Base-by-base conservation (phyloP, 2,797 vertebrate genomes). In the Lepidocolaptes lacrymiger region DNA sequence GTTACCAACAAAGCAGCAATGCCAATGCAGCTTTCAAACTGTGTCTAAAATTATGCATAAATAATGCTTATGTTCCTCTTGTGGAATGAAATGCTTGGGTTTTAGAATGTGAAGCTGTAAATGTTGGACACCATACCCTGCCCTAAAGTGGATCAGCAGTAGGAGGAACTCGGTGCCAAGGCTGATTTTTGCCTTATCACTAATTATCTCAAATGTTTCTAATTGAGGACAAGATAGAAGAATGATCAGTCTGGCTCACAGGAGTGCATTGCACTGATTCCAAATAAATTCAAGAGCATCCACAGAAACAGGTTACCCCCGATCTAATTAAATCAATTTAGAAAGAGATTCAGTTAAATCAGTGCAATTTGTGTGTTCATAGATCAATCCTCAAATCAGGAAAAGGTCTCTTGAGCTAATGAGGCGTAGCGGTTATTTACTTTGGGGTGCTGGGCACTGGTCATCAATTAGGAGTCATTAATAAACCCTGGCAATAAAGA, bases 401-500 rank as follows among this genome's bases (percentile, higher is more conserved):
- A 93, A 74, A 79, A 89, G 92, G 88, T 95, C 94, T 93, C 82
- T 88, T 84, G 91, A 95, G 91, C 85, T 95, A 97, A 97, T 95
- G 95, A 96, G 96, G 76, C 30, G 0, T 82, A 94, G 92, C 71
- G 91, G 95, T 96, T 97, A 96, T 96, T 94, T 96, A 94, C 94
- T 96, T 97, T 90, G 93, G 94, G 94, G 93, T 95, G 75, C 77
- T 91, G 95, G 95, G 93, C 93, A 71, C 86, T 18, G 54, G 88
- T 90, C 95, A 88, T 97, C 94, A 96, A 93, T 91, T 94, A 96
- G 61, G 91, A 91, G 88, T 91, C 91, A 90, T 97, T 97, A 96
- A 96, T 96, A 96, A 96, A 91, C 41, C 41, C 71, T 95, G 80
- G 88, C 94, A 95, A 90, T 96, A 96, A 93, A 93, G 94, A 96